Conservation (phyloP, 2,113 vertebrate genomes). For the Corynorhinus townsendii region DNA sequence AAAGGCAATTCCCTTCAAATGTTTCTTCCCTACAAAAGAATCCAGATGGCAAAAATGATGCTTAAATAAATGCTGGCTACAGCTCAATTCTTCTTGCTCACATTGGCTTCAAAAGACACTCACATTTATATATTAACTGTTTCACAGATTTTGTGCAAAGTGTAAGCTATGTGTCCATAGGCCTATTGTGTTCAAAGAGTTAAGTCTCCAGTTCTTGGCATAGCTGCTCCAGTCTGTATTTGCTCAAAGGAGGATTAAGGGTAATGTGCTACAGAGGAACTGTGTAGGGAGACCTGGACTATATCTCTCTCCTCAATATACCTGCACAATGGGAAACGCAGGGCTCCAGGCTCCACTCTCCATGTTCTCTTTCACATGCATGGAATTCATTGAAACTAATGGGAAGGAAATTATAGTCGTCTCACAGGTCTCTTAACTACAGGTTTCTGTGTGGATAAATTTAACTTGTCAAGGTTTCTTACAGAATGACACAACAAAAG, state of each 20-base stretch:
- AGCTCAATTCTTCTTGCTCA: constrained; percentile 82
- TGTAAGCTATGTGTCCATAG: constrained; percentile 53
- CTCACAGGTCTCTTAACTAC: constrained; percentile 79
- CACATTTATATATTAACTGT: constrained; percentile 79
- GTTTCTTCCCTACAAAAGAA: constrained; percentile 76
- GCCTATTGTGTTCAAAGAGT: constrained; percentile 68
- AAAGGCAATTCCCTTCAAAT: constrained; percentile 79
- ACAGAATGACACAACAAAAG: constrained; percentile 73
- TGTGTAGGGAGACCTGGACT: constrained; percentile 72
- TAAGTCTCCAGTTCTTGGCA: constrained; percentile 66
- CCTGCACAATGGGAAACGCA: constrained; percentile 62
- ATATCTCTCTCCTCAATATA: constrained; percentile 69
- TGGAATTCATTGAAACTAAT: constrained; percentile 83
- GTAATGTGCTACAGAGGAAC: constrained; percentile 78
- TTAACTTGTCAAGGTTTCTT: constrained; percentile 81
- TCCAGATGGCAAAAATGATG: constrained; percentile 87
- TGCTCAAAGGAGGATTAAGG: constrained; percentile 76
- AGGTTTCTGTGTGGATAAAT: constrained; percentile 80
- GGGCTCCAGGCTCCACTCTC: constrained; percentile 67
- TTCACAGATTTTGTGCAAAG: constrained; percentile 77
- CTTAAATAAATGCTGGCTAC: constrained; percentile 84
- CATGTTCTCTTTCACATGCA: constrained; percentile 72
- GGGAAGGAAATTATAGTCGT: constrained; percentile 80
- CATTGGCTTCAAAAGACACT: constrained; percentile 79
- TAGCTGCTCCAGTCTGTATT: constrained; percentile 60